Conservation (phyloP, 2,113 vertebrate genomes). For the Alaudala cheleensis region DNA sequence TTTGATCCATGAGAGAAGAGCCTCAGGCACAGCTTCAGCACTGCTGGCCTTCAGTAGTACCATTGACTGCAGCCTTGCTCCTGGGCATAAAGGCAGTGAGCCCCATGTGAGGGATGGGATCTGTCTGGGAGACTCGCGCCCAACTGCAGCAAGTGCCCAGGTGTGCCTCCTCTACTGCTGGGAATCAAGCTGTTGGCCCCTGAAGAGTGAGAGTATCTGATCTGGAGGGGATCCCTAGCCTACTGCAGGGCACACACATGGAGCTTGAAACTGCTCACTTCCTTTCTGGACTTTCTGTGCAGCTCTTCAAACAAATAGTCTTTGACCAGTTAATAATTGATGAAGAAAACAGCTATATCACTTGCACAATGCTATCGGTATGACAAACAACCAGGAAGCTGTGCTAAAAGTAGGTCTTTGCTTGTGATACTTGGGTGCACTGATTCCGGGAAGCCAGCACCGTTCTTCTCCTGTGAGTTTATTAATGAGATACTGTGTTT, state of each 20-base stretch:
- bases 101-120: neutral
- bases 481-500: neutral
- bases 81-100: neutral
- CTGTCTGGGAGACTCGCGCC: neutral
- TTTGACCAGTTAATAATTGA: conserved; percentile 51
- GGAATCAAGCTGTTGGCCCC: rapidly evolving
- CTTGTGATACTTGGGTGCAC: neutral
- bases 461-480: neutral
- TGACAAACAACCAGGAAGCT: neutral
- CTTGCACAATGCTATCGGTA: neutral
- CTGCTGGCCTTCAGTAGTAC: neutral
- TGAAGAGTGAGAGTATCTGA: neutral
- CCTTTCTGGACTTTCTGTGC: conserved; percentile 6
- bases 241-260: neutral
- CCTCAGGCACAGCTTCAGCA: neutral
- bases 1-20: neutral
- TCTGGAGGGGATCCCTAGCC: neutral
- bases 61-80: neutral
- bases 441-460: neutral
- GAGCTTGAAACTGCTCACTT: neutral
- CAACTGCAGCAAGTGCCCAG: neutral
- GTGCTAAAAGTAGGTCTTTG: neutral
- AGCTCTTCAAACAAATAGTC: neutral
- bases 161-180: neutral
- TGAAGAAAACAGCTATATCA: neutral